phyloP scores from a whole-genome alignment of 2,113 vertebrate species.

The Bos javanicus region DNA sequence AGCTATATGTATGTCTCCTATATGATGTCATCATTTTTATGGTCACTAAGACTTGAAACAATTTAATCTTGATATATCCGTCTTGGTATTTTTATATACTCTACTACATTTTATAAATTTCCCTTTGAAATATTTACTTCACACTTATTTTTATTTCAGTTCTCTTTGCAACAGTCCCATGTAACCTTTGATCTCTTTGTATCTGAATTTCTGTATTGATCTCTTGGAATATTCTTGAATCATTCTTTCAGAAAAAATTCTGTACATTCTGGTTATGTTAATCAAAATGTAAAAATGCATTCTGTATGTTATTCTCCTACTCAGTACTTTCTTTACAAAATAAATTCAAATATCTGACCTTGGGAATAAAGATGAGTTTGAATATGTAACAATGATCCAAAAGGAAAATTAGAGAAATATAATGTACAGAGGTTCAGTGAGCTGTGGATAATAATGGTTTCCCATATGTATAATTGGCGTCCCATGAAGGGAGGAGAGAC shows the following conservation, averaged over 20 bases:
- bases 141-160: background rate
- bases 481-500: background rate
- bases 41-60: background rate
- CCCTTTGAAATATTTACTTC: background rate
- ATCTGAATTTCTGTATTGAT: background rate
- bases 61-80: background rate
- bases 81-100: background rate
- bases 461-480: background rate
- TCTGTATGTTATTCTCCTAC: background rate
- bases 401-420: background rate
- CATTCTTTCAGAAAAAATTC: background rate
- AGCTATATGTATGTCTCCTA: background rate
- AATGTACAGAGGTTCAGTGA: background rate
- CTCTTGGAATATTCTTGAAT: background rate
- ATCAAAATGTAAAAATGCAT: background rate
- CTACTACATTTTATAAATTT: background rate
- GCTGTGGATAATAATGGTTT: background rate
- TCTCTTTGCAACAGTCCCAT: background rate
- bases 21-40: background rate
- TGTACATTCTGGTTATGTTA: background rate
- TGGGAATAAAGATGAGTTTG: background rate
- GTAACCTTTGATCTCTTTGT: background rate
- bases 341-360: background rate
- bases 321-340: background rate
- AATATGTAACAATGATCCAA: background rate